phyloP scores from a whole-genome alignment of 2,888 invertebrate genomes.

The Liopterus haemorrhoidalis region DNA sequence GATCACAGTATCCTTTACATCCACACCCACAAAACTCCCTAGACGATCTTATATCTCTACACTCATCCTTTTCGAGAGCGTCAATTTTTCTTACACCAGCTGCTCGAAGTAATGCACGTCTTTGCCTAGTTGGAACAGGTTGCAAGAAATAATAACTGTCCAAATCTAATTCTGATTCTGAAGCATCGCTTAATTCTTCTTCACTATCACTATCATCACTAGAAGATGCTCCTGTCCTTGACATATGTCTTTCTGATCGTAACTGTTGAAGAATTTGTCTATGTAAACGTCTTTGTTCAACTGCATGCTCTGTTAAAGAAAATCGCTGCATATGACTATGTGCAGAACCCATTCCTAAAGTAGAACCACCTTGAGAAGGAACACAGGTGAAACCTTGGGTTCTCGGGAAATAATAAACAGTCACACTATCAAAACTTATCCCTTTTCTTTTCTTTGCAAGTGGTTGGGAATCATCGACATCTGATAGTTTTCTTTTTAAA shows the following conservation, averaged over 20 bases:
- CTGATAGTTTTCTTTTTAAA: slow-evolving; percentile 59
- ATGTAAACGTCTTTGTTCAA: slow-evolving; percentile 82
- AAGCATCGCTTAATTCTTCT: slow-evolving; percentile 73
- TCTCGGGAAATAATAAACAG: slow-evolving; percentile 91
- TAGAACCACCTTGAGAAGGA: slow-evolving; percentile 84
- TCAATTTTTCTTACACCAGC: slow-evolving; percentile 93
- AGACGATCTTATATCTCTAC: slow-evolving; percentile 83
- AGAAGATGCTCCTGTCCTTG: slow-evolving; percentile 52
- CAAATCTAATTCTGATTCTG: slow-evolving; percentile 78
- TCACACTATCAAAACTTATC: slow-evolving; percentile 86
- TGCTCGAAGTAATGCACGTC: slow-evolving; percentile 80
- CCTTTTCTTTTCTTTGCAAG: slow-evolving; percentile 67
- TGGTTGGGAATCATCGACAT: slow-evolving; percentile 46
- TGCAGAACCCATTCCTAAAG: slow-evolving; percentile 83
- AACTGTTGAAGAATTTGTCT: slow-evolving; percentile 69
- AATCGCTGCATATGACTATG: slow-evolving; percentile 70
- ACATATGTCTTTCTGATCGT: slow-evolving; percentile 60
- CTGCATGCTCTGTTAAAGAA: slow-evolving; percentile 79
- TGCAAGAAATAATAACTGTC: slow-evolving; percentile 87
- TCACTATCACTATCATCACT: slow-evolving; percentile 82
- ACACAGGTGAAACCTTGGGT: slow-evolving; percentile 89
- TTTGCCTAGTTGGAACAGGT: slow-evolving; percentile 87
- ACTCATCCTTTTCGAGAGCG: slow-evolving; percentile 87
- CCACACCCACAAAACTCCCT: slow-evolving; percentile 91
- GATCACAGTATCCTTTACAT: slow-evolving; percentile 90